Conservation (phyloP, 2,797 vertebrate genomes). For the Microtus californicus region DNA sequence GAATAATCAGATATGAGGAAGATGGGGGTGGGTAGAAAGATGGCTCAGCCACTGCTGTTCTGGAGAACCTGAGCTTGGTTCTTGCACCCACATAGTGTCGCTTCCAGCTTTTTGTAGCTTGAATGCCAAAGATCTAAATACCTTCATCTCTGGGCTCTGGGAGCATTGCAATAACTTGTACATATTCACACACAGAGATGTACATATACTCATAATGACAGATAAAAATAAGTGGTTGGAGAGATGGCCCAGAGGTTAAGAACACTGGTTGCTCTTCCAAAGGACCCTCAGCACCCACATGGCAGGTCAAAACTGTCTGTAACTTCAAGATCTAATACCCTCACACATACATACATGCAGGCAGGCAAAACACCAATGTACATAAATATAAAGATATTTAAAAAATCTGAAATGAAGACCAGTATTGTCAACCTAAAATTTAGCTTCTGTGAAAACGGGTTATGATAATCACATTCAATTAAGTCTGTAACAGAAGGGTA, state of each 20-base stretch:
- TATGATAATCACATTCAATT: neutral
- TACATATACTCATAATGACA: neutral
- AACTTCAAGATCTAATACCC: no score
- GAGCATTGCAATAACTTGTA: neutral
- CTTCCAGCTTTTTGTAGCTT: neutral
- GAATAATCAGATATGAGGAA: constrained; percentile 1
- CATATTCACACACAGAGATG: neutral
- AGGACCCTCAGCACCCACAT: no score
- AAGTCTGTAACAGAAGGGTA: neutral
- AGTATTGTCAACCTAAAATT: neutral
- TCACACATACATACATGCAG: no score
- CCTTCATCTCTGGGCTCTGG: neutral
- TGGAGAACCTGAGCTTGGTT: neutral
- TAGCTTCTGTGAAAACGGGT: neutral
- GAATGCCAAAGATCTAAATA: neutral
- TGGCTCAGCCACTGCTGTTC: neutral
- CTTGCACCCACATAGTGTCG: neutral
- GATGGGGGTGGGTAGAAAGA: neutral
- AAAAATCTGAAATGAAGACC: neutral
- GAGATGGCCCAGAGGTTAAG: no score
- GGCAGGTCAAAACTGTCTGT: no score
- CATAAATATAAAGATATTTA: no score
- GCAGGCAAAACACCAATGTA: no score
- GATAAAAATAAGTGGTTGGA: neutral
- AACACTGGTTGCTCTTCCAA: no score